Conservation (phyloP, 2,888 invertebrate genomes). For the Sialis fuliginosa region DNA sequence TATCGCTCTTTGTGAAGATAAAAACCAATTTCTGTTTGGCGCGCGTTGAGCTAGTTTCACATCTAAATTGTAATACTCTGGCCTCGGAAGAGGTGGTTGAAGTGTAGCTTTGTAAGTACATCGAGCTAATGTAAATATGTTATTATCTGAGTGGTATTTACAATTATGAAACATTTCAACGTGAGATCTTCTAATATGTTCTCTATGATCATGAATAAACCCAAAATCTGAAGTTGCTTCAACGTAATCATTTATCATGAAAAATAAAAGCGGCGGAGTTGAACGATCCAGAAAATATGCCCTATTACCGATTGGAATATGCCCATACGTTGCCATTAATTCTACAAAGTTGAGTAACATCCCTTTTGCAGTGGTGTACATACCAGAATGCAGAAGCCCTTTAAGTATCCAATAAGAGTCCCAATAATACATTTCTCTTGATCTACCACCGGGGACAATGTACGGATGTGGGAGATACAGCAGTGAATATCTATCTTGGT, state of each 20-base stretch:
- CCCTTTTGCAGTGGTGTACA: conserved; percentile 52
- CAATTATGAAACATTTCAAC: conserved; percentile 17
- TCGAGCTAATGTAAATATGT: too few species aligned
- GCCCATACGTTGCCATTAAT: conserved; percentile 45
- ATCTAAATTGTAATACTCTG: too few species aligned
- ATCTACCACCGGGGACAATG: conserved; percentile 51
- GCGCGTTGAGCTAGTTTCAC: too few species aligned
- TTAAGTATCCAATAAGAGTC: conserved; percentile 77
- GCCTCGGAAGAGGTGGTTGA: too few species aligned
- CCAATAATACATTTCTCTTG: conserved; percentile 70
- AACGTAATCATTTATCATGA: conserved; percentile 55
- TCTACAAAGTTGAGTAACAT: conserved; percentile 61
- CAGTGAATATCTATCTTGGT: conserved; percentile 24
- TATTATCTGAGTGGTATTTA: too few species aligned
- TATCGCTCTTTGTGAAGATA: conserved; percentile 34
- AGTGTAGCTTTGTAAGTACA: too few species aligned
- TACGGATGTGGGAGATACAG: conserved; percentile 34
- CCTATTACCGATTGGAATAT: conserved; percentile 68
- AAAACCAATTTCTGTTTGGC: conserved; percentile 21
- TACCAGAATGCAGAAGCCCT: conserved; percentile 58
- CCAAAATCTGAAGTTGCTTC: conserved; percentile 37
- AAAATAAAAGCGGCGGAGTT: conserved; percentile 51
- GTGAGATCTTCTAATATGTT: conserved; percentile 40
- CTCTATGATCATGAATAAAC: conserved; percentile 40
- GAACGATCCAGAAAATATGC: conserved; percentile 58